A percentile compares a stretch with the other conserved stretches of the same genome.
These are phyloP conservation scores for Andrena chrysosceles DNA, from an alignment of 2,888 invertebrate genomes.

Conservation along the genomic window DNA sequence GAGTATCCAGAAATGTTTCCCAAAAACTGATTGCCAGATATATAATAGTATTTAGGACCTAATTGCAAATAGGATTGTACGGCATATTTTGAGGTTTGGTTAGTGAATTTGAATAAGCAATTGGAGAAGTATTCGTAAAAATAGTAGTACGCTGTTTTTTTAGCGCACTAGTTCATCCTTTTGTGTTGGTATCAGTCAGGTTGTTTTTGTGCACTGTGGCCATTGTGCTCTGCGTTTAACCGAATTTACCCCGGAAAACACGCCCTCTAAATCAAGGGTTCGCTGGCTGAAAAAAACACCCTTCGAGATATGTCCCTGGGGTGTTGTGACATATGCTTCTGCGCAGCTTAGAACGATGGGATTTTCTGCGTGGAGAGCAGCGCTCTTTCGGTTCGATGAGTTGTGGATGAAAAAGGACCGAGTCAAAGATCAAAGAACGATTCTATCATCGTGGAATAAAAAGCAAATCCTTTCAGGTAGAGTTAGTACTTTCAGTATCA, in stretches of 20 bases:
- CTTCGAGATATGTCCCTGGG: conserved; percentile 63
- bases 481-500: neutral
- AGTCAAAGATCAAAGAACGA: neutral
- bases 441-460: neutral
- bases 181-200: conserved; percentile 4
- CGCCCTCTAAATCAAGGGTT: conserved; percentile 72
- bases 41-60: neutral
- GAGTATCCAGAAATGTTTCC: neutral
- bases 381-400: conserved; percentile 28
- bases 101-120: too few species aligned
- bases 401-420: neutral
- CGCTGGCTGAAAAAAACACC: conserved; percentile 70
- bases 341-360: conserved; percentile 53
- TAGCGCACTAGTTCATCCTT: conserved; percentile 1
- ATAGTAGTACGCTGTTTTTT: too few species aligned
- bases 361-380: conserved; percentile 50
- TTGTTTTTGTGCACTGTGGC: conserved; percentile 21
- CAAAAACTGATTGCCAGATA: neutral
- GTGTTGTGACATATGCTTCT: conserved; percentile 68
- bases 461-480: neutral
- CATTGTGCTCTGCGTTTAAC: conserved; percentile 68
- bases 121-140: too few species aligned
- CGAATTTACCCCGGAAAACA: conserved; percentile 67
- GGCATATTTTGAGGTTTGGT: too few species aligned
- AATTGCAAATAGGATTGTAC: too few species aligned